Percentiles rank a stretch among this genome's conserved stretches.
phyloP scores from a whole-genome alignment of 1,140 invertebrate genomes.

The Ephestia elutella region DNA sequence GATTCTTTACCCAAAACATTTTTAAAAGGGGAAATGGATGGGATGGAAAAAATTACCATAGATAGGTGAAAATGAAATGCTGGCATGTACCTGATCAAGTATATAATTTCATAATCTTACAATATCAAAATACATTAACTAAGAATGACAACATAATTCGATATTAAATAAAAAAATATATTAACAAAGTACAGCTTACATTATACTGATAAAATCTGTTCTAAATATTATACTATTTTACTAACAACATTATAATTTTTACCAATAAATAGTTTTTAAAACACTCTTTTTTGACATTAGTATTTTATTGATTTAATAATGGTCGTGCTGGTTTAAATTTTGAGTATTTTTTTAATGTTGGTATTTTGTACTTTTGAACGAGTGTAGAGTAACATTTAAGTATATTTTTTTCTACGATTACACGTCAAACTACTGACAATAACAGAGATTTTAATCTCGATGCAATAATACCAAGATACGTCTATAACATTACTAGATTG shows the following conservation, averaged over 20 bases:
- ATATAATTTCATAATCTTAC: constrained; percentile 31
- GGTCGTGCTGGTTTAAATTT: no score
- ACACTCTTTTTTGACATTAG: not conserved
- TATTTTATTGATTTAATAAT: not conserved
- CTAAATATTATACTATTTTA: not conserved
- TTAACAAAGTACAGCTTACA: not conserved
- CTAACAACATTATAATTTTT: not conserved
- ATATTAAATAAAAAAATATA: constrained; percentile 1
- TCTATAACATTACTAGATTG: not conserved
- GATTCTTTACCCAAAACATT: no score
- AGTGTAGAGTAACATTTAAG: not conserved
- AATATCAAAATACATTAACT: constrained; percentile 32
- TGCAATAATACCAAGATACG: not conserved
- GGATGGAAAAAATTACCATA: no score
- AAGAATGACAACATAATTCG: constrained; percentile 16
- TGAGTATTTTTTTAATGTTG: not conserved
- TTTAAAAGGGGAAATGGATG: no score
- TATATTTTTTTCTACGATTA: not conserved
- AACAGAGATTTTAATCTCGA: constrained; percentile 1
- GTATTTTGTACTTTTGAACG: not conserved
- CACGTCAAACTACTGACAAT: not conserved
- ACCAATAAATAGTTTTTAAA: not conserved
- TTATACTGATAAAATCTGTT: not conserved
- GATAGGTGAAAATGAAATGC: constrained; percentile 22
- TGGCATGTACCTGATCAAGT: constrained; percentile 25